Evolutionary conservation across 2,888 invertebrate genomes (phyloP).

Genomic region (Mimumesa dahlbomi): DNA sequence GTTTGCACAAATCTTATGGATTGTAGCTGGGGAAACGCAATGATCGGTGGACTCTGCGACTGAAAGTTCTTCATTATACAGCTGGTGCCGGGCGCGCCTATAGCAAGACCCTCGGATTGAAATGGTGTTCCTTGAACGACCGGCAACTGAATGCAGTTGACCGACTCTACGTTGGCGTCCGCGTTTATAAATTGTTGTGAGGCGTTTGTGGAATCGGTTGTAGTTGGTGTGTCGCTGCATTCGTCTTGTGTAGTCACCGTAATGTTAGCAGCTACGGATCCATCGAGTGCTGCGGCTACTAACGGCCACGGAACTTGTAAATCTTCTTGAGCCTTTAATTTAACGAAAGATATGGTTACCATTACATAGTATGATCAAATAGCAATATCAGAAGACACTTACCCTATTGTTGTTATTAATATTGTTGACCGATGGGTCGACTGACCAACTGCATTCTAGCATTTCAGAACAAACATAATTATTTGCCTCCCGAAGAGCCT

Average conservation of each 20-base stretch:
- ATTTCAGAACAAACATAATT: conserved; percentile 85
- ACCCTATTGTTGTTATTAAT: conserved; percentile 70
- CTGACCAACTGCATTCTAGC: conserved; percentile 77
- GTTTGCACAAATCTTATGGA: conserved; percentile 78
- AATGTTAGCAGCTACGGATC: conserved; percentile 76
- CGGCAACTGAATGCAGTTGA: conserved; percentile 75
- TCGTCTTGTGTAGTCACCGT: conserved; percentile 75
- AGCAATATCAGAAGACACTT: conserved; percentile 5
- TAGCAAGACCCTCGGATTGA: conserved; percentile 68
- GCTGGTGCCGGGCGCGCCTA: conserved; percentile 68
- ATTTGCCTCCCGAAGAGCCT: conserved; percentile 88
- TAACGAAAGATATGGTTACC: neutral
- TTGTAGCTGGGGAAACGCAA: conserved; percentile 76
- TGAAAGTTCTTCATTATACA: conserved; percentile 77
- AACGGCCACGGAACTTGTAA: conserved; percentile 82
- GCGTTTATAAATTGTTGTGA: conserved; percentile 66
- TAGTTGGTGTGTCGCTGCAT: conserved; percentile 71
- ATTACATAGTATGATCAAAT: neutral
- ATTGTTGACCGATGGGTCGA: conserved; percentile 74
- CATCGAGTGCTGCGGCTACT: conserved; percentile 82
- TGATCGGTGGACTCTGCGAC: conserved; percentile 74
- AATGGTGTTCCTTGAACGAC: conserved; percentile 71
- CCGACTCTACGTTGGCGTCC: conserved; percentile 63
- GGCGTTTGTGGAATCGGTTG: conserved; percentile 68
- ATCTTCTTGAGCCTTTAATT: conserved; percentile 82